These are phyloP conservation scores for Leptura quadrifasciata DNA, from an alignment of 2,888 invertebrate genomes.

Conservation along the genomic window DNA sequence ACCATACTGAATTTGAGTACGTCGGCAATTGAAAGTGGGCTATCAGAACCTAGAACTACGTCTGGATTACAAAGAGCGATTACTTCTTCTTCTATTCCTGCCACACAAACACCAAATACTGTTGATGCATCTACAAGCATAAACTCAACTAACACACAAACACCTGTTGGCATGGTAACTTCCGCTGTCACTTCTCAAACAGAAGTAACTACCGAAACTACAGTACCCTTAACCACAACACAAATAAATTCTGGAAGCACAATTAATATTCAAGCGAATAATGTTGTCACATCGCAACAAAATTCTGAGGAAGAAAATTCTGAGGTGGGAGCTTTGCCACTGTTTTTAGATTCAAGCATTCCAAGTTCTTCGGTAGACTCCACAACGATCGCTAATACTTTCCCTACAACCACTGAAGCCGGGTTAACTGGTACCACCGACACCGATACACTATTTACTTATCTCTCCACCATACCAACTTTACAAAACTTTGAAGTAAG, in stretches of 20 bases:
- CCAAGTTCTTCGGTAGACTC: constrained; percentile 50
- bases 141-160: constrained; percentile 60
- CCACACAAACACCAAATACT: constrained; percentile 43
- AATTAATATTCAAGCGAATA: constrained; percentile 32
- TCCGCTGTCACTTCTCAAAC: constrained; percentile 47
- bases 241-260: constrained; percentile 43
- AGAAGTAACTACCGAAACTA: constrained; percentile 33
- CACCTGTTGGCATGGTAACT: constrained; percentile 55
- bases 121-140: constrained; percentile 21
- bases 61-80: constrained; percentile 23
- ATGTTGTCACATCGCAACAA: constrained; percentile 67
- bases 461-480: constrained; percentile 62
- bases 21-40: constrained; percentile 25
- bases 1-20: not conserved
- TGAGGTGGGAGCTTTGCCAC: not conserved
- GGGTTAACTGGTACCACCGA: constrained; percentile 70
- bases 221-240: constrained; percentile 22
- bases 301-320: constrained; percentile 60
- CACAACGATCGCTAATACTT: constrained; percentile 48
- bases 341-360: constrained; percentile 15
- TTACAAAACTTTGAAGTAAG: constrained; percentile 70
- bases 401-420: constrained; percentile 75
- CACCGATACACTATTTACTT: constrained; percentile 66
- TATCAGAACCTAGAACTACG: constrained; percentile 28
- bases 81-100: constrained; percentile 39